Evolutionary conservation across 2,888 invertebrate species (phyloP), one percentile per base, ranked within the genome.

Genomic region (Xestia ashworthii): DNA sequence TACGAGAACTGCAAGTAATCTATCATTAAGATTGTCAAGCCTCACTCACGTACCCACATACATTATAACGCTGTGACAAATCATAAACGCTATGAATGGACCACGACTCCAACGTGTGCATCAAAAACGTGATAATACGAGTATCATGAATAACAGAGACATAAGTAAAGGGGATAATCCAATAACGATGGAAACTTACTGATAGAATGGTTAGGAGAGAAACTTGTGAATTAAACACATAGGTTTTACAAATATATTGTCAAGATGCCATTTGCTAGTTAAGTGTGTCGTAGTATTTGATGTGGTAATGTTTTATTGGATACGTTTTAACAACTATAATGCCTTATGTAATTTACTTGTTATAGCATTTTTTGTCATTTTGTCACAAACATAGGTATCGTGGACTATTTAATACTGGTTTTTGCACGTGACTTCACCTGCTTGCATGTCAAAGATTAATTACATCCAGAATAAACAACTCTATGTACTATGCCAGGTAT

Each of bases 201-300:
- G 66, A 64, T 50, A 66, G 19, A 71, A 60, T 80, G 53, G 8
- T 70, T 71, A 53, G 16, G 50, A 69, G 46, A 14, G 48, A 50
- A 67, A 79, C 76, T 81, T 84, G 85, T 82, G 14, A 87, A 86
- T 82, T 78, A 58, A 11, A 76, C 58, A 80, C 70, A 78, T 80
- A 73, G n/a, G 55, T 74, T 82, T 72, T 44, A 66, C 77, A 85
- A 80, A 82, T 76, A 86, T 53, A 74, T 50, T 65, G 46, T 76
- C 32, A 68, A 60, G 48, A 69, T 81, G 67, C 58, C 48, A 71
- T 44, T 55, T 76, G 48, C 68, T 74, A 46, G 14, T 32, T 11
- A 55, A 44, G 64, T 55, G 41, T 70, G 70, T 48, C 53, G 44
- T 62, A 71, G 48, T 74, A 44, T 81, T 53, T 50, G 16, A 0